phyloP scores from a whole-genome alignment of 2,888 invertebrate species.

The Graphium colonna region DNA sequence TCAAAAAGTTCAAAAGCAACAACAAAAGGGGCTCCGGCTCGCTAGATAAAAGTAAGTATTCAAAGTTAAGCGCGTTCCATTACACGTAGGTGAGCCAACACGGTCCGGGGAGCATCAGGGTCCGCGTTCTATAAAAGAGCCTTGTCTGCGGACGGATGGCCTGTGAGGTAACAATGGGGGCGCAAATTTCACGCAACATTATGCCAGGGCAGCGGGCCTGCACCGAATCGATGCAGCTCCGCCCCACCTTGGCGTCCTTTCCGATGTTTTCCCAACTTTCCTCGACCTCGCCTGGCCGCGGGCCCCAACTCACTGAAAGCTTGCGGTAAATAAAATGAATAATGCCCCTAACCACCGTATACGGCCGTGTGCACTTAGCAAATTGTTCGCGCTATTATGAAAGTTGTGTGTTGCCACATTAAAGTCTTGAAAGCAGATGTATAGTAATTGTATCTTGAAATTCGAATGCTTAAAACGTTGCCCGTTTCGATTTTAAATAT shows the following conservation, averaged over 20 bases:
- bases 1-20: background rate
- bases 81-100: conserved; percentile 32
- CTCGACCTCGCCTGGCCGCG: conserved; percentile 26
- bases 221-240: conserved; percentile 68
- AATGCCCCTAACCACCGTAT: conserved; percentile 17
- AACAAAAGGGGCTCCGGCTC: background rate
- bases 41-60: conserved; percentile 12
- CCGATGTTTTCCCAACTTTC: conserved; percentile 42
- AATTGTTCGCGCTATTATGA: conserved; percentile 22
- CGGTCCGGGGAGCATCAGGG: conserved; percentile 53
- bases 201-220: conserved; percentile 54
- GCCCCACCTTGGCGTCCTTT: conserved; percentile 41
- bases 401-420: conserved; percentile 15
- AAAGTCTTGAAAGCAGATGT: conserved; percentile 6
- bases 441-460: conserved; percentile 10
- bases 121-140: conserved; percentile 47
- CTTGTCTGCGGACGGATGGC: conserved; percentile 43
- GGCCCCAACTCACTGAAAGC: conserved; percentile 24
- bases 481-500: background rate
- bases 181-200: conserved; percentile 76
- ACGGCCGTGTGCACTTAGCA: conserved; percentile 20
- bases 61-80: conserved; percentile 16
- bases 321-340: conserved; percentile 26
- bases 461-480: conserved; percentile 4
- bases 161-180: conserved; percentile 63